Base-by-base conservation (phyloP, 2,888 invertebrate species). In the Gnatocerus cornutus region DNA sequence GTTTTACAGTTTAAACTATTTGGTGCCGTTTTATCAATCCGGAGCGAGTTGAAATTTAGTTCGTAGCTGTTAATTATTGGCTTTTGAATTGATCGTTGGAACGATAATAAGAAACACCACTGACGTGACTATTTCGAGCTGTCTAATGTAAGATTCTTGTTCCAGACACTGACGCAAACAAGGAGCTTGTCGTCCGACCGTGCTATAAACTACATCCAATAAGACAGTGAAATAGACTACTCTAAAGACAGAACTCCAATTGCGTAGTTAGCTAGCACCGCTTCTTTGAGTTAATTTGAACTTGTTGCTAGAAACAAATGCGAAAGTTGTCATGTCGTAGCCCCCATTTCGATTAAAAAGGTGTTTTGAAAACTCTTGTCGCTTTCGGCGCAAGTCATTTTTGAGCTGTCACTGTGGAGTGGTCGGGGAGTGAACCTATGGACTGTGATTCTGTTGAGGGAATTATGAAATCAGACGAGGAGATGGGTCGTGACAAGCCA, bases 401-500 rank as follows among this genome's bases (percentile, higher is more conserved):
- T 53, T 53, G 69, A 53, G 55, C 69, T 65, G 56, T 69, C 73
- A 74, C 64, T 71, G 74, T 74, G 74, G 74, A 72, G 73, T 71
- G 73, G 74, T 68, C 72, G 55, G 65, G 71, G 59, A 63, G 65
- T 68, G 74, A 73, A 73, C 72, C 71, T 64, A 74, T 74, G 74
- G 74, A 74, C 69, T 72, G 73, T 69, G 74, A 74, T 59, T 73
- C 74, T 39, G 71, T 67, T 43, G 76, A 76, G 62, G 74, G 74
- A 73, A 73, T 77, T 73, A 81, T 81, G 81, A 79, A 79, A 79
- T 78, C 81, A 64, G 80, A 80, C 71, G 81, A 81, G 71, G 81
- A 81, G 70, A 79, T 81, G 78, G 74, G 77, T 41, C 75, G 80
- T 13, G 79, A 80, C 59, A 80, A 77, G 69, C 77, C 79, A 71